Conservation (phyloP, 2,888 invertebrate genomes). For the Augiades crinisus region DNA sequence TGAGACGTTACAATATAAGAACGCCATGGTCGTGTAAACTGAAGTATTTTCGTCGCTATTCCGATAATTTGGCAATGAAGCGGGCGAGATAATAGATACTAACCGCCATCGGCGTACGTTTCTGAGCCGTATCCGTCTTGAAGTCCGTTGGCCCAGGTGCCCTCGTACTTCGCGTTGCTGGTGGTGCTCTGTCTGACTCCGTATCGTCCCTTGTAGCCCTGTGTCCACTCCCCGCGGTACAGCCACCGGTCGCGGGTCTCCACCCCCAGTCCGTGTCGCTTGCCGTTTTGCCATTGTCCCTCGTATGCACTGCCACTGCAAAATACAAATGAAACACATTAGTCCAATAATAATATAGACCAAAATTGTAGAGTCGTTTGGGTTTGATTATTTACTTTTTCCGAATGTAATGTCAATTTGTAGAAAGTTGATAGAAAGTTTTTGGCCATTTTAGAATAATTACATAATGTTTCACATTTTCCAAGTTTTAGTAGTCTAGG, state of each 20-base stretch:
- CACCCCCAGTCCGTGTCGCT: constrained; percentile 98
- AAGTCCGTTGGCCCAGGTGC: constrained; percentile 99
- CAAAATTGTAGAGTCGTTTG: too few relatives aligned
- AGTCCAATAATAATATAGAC: too few relatives aligned
- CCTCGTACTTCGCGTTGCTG: constrained; percentile 97
- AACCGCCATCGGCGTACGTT: constrained; percentile 99
- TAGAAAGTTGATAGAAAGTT: too few relatives aligned
- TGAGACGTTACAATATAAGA: constrained; percentile 40
- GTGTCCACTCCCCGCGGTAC: constrained; percentile 99
- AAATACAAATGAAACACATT: constrained; percentile 34
- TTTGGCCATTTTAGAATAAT: too few relatives aligned
- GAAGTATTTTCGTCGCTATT: constrained; percentile 63
- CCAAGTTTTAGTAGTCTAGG: too few relatives aligned
- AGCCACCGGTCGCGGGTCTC: constrained; percentile 98
- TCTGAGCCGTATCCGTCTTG: constrained; percentile 99
- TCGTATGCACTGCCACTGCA: constrained; percentile 96
- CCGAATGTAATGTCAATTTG: too few relatives aligned
- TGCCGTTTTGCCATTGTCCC: constrained; percentile 99
- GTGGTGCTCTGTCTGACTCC: constrained; percentile 97
- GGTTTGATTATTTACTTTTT: too few relatives aligned
- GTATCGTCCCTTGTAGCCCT: constrained; percentile 99
- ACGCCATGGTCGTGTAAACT: constrained; percentile 62
- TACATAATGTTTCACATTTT: too few relatives aligned
- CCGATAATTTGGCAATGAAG: constrained; percentile 60
- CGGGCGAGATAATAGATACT: constrained; percentile 63